Evolutionary conservation across 2,888 invertebrate species (phyloP), one percentile per base, ranked within the genome.

Genomic region (Apeira syringaria): DNA sequence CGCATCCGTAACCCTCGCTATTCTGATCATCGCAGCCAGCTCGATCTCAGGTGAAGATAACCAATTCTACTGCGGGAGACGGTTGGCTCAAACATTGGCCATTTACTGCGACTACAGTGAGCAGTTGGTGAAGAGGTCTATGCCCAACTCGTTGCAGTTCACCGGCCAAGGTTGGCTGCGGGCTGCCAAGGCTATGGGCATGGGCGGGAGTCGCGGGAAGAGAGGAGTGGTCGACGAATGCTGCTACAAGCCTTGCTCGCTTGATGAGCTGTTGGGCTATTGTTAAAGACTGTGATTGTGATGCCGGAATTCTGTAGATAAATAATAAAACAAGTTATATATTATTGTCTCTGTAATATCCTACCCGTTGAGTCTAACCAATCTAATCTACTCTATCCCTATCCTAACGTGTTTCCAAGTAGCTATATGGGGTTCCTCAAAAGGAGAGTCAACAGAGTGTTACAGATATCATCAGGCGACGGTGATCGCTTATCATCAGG

Each of bases 151-250:
- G n/a, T 31, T 31, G 10, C 2, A n/a, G 10, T 20, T 20, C 4
- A 18, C 17, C 6, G 29, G 29, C 29, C 18, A 20, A 10, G 30
- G 30, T 30, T 30, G 30, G 30, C 6, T 18, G 10, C 17, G 20
- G 9, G 30, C 18, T 30, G 18, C 18, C 17, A 10, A 20, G 3
- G 31, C 31, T 7, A 1, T 20, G 11, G 10, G 17, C n/a, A 20
- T 20, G 31, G 31, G 11, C 0, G 27, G 27, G 2, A 17, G 7
- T 2, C 17, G 31, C 0, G 18, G 15, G 2, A 34, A 34, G 17
- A 13, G 34, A 2, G 34, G 34, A 8, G 26, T 34, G 1, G 34
- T 24, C 24, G 34, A 34, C 5, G 34, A 34, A 26, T 34, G 34
- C 25, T 34, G 34, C 15, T 13, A 12, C 8, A 34, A 34, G 13